Base-by-base conservation (phyloP, 37 sponge, comb jelly and placozoan species). In the Amphimedon queenslandica region DNA sequence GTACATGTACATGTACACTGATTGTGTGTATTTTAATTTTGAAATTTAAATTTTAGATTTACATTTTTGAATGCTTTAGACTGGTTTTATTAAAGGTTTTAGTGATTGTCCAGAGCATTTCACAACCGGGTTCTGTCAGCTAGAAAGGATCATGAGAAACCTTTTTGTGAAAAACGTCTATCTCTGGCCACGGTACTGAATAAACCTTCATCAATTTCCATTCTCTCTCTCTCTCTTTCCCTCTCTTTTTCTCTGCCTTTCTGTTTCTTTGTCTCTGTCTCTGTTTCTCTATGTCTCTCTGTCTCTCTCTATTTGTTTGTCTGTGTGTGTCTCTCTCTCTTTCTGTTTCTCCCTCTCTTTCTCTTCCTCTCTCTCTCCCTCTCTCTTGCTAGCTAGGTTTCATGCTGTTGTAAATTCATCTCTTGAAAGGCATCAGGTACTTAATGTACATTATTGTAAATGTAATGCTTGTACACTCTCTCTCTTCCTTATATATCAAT, bases 1-100 rank as follows among this genome's bases (percentile, higher is more conserved):
- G n/a, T n/a, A n/a, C n/a, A n/a, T n/a, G n/a, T n/a, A n/a, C n/a
- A n/a, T n/a, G n/a, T n/a, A n/a, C n/a, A n/a, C n/a, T n/a, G n/a
- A n/a, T n/a, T n/a, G n/a, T n/a, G n/a, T n/a, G n/a, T n/a, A n/a
- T n/a, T n/a, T n/a, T n/a, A n/a, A n/a, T n/a, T n/a, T n/a, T 47
- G 13, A 47, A 47, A 47, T 13, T 18, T 47, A 47, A 8, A 47
- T 47, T 13, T 18, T 47, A 47, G 2, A 16, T 40, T 5, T 27
- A 42, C 56, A 29, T 16, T 41, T 23, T n/a, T n/a, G n/a, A n/a
- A n/a, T n/a, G n/a, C 27, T 66, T 29, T 67, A 91, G 93, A 73
- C 81, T 53, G 99, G 95, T 33, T 97, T 97, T 61, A 84, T 97
- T 55, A 94, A 97, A 69, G 94, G 92, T 3, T 94, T 97, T 51